A percentile compares a stretch with the other conserved stretches of the same genome.
Conservation (phyloP, 2,888 invertebrate genomes). For the Spatulosminthurus flaviceps region DNA sequence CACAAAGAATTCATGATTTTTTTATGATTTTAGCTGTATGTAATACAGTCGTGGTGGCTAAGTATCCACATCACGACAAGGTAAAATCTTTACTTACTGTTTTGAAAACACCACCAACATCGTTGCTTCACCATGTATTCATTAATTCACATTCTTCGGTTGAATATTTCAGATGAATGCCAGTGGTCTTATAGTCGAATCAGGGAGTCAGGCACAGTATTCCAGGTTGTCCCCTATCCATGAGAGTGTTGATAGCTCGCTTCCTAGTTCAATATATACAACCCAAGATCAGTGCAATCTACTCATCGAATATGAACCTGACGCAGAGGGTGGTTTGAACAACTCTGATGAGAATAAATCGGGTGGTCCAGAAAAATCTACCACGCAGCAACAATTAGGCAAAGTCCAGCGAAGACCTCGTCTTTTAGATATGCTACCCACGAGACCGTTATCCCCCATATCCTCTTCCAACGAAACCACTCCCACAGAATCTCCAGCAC, state of each 20-base stretch:
- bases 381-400: constrained; percentile 10
- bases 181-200: constrained; percentile 66
- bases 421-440: constrained; percentile 33
- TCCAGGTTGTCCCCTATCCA: constrained; percentile 59
- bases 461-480: constrained; percentile 68
- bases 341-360: not conserved
- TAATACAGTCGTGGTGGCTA: constrained; percentile 95
- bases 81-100: constrained; percentile 67
- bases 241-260: constrained; percentile 56
- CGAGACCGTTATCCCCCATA: constrained; percentile 65
- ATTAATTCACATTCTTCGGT: not conserved
- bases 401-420: constrained; percentile 35
- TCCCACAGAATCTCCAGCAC: constrained; percentile 67
- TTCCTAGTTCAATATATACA: constrained; percentile 49
- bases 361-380: not conserved
- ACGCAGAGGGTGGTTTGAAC: not conserved
- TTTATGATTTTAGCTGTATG: constrained; percentile 90
- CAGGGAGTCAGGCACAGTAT: constrained; percentile 38
- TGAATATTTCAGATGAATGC: constrained; percentile 68
- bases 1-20: constrained; percentile 85
- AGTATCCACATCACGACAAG: constrained; percentile 78
- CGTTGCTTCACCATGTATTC: too few relatives aligned
- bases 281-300: constrained; percentile 54
- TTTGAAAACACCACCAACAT: not conserved
- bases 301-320: constrained; percentile 52